A percentile compares a stretch with the other conserved stretches of the same genome.
These are phyloP conservation scores for Chaetodon trifasciatus DNA, from an alignment of 2,797 vertebrate species.

Conservation along the genomic window DNA sequence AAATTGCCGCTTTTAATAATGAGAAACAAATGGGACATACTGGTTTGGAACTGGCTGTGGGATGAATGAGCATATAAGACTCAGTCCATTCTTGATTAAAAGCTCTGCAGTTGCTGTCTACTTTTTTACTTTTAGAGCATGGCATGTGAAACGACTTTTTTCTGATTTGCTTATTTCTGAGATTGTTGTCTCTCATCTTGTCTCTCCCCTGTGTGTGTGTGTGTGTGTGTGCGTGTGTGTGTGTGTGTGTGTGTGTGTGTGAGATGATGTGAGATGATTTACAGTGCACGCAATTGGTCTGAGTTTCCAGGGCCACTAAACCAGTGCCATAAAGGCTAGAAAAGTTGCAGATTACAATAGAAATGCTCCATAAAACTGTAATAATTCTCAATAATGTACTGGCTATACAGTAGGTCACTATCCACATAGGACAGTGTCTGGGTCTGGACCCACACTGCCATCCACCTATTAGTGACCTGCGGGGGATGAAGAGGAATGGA, in stretches of 20 bases:
- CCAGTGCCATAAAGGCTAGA: not conserved
- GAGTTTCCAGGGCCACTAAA: not conserved
- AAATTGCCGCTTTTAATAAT: not conserved
- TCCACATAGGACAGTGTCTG: not conserved
- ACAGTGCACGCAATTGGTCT: not conserved
- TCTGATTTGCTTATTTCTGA: not conserved
- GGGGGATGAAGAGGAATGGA: not conserved
- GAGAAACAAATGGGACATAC: not conserved
- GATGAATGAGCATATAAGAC: not conserved
- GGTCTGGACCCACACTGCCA: not conserved
- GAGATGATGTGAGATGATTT: not conserved
- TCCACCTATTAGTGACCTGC: not conserved
- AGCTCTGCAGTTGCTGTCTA: not conserved
- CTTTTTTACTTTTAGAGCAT: too few species aligned
- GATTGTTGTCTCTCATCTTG: not conserved
- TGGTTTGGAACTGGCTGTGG: not conserved
- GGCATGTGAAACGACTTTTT: too few species aligned
- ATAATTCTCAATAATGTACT: not conserved
- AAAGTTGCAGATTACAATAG: not conserved
- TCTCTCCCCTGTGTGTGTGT: not conserved
- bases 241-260: too few species aligned
- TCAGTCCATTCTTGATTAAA: not conserved
- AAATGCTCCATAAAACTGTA: not conserved
- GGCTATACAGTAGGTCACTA: not conserved
- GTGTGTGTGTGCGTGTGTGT: too few species aligned